Evolutionary conservation across 30 jellyfish, hydroid and myxozoan genomes (phyloP), one percentile per base, ranked within the genome.

Genomic region (Aurelia coerulea): DNA sequence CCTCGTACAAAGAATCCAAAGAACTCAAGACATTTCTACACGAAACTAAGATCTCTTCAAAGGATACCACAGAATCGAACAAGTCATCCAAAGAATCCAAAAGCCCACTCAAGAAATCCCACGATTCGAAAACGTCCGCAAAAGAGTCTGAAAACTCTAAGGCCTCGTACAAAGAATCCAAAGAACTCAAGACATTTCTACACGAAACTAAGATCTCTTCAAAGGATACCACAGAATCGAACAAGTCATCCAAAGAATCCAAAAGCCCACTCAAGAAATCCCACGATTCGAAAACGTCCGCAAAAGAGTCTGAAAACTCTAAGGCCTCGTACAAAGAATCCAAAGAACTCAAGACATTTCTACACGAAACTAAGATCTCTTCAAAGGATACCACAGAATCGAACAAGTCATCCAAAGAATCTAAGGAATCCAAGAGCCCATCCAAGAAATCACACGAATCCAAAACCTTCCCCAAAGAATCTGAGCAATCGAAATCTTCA

Each of bases 401-500:
- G 19, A 59, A 11, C 19, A 16, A 14, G 68, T 4, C 68, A 59
- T 58, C 68, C 18, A 58, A 58, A 58, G 68, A 58, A 13, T 18
- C 29, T 5, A 60, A 60, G 8, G 70, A 60, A 60, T 60, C 31
- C 2, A 60, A 60, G 32, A n/a, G 31, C 35, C 70, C 70, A 60
- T 60, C 33, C 31, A 60, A 60, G 35, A 23, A 60, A 17, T 60
- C 35, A 5, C 7, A 60, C 12, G 70, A 60, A 9, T 60, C 70
- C 2, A 60, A 60, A 23, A 23, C 35, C 35, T 60, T 11, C 35
- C 35, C 35, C 35, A 60, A 13, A 60, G 70, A 60, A 17, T 23
- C 35, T n/a, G 80, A 65, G 5, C 62, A 50, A 32, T 46, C 60
- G 18, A 79, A 79, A 79, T 39, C 64, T 2, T 9, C 64, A 42